These are phyloP conservation scores for Campylomormyrus tamandua DNA, from an alignment of 2,113 vertebrate species.

Conservation along the genomic window DNA sequence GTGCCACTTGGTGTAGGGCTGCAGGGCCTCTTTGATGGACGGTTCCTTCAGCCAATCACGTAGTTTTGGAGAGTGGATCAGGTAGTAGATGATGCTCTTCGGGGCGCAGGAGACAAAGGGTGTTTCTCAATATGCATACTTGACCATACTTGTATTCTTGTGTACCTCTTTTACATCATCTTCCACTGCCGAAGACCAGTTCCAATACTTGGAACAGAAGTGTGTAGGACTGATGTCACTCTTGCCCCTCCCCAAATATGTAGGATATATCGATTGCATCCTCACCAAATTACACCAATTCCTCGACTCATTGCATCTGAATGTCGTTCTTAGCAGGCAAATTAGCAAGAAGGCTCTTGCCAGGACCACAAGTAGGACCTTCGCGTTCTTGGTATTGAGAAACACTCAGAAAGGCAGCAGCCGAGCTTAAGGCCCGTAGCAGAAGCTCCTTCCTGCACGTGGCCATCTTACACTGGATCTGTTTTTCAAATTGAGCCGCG, in stretches of 20 bases:
- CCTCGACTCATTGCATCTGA: not conserved
- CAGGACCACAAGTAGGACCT: not conserved
- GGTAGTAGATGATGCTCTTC: constrained; percentile 93
- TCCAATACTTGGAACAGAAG: not conserved
- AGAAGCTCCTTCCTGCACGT: not conserved
- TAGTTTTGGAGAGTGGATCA: constrained; percentile 82
- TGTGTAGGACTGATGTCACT: too few species aligned
- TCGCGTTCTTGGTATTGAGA: not conserved
- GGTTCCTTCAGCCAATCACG: constrained; percentile 77
- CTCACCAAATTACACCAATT: not conserved
- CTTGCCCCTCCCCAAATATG: not conserved
- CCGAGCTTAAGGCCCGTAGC: not conserved
- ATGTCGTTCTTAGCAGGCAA: not conserved
- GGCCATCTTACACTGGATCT: not conserved
- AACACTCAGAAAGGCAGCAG: not conserved
- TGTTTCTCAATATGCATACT: not conserved
- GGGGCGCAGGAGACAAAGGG: constrained; percentile 26
- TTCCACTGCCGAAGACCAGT: not conserved
- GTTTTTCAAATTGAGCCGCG: not conserved
- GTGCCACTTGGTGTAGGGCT: constrained; percentile 93
- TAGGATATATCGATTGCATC: not conserved
- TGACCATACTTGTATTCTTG: not conserved
- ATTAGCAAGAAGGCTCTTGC: not conserved
- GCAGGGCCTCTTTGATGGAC: constrained; percentile 73
- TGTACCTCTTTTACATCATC: not conserved